Evolutionary conservation across 2,797 vertebrate genomes (phyloP), one percentile per base, ranked within the genome.

Genomic region (Falco biarmicus): DNA sequence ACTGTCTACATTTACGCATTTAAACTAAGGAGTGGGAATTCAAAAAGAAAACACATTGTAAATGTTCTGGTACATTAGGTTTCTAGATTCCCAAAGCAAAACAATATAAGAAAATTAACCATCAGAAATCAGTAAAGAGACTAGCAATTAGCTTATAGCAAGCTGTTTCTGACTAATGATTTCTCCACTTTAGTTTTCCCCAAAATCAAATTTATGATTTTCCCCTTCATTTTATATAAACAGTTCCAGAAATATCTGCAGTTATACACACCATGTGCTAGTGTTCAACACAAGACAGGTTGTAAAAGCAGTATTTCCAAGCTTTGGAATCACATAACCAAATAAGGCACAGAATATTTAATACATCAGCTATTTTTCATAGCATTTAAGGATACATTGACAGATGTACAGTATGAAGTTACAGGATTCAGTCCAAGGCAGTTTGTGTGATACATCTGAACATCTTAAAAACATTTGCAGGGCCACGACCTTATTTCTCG

Each of bases 11-110:
- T 85, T 77, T 83, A 76, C 20, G 68, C 5, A 9, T 85, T 94
- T 79, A 83, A 87, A 89, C 68, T 34, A 80, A 71, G 77, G 89
- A 70, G 45, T 20, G 21, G 31, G 37, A 93, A 82, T 51, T 51
- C 31, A 79, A 76, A 92, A 65, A 66, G 81, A 91, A 95, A 96
- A 87, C 84, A 94, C 68, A 92, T 54, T 80, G 53, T 91, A 48
- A 92, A 66, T 60, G 89, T 96, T 95, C 78, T 91, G 90, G 71
- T 76, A 96, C 78, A 89, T 95, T 89, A 94, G 43, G 56, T 80
- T 92, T 93, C 89, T 79, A 85, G 77, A 93, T 83, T 94, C 89
- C 92, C 82, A 92, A 94, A 95, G 87, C 94, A 89, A 95, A 93
- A 89, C 88, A 93, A 82, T 20, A 8, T 64, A 74, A 85, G 78